These are phyloP conservation scores for Eubasilissa regina DNA, from an alignment of 1,140 invertebrate species.

Conservation along the genomic window DNA sequence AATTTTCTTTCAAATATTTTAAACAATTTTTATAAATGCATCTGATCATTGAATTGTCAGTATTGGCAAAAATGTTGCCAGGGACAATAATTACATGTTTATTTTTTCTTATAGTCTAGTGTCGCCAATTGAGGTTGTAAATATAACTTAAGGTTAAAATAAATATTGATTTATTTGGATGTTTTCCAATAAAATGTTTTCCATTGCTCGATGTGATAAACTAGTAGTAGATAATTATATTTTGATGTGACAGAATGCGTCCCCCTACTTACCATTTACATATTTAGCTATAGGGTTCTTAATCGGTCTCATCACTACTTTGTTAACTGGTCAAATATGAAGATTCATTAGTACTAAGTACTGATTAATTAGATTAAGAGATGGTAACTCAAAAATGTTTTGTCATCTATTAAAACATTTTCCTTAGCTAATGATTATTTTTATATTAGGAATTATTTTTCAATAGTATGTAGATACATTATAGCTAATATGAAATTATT, in stretches of 20 bases:
- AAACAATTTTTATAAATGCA: background rate
- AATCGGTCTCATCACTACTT: no score
- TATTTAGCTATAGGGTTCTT: no score
- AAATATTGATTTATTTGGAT: constrained; percentile 1
- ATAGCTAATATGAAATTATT: no score
- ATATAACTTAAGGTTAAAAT: constrained; percentile 6
- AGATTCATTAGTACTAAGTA: no score
- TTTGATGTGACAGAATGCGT: constrained; percentile 2
- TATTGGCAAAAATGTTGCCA: constrained; percentile 36
- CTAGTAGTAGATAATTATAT: background rate
- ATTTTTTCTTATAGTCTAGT: constrained; percentile 15
- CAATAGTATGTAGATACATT: no score
- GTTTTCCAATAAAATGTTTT: constrained; percentile 1
- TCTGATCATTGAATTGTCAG: constrained; percentile 41
- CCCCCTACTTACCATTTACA: no score
- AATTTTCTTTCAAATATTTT: background rate
- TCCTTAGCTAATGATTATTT: no score
- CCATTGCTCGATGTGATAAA: constrained; percentile 22
- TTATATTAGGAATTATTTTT: no score
- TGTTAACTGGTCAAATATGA: no score
- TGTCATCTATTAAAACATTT: no score
- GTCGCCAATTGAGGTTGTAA: constrained; percentile 22
- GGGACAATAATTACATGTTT: constrained; percentile 43
- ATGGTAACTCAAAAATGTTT: no score
- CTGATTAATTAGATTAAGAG: no score